Evolutionary conservation across 1,140 invertebrate genomes (phyloP).

Genomic region (Popillia japonica): DNA sequence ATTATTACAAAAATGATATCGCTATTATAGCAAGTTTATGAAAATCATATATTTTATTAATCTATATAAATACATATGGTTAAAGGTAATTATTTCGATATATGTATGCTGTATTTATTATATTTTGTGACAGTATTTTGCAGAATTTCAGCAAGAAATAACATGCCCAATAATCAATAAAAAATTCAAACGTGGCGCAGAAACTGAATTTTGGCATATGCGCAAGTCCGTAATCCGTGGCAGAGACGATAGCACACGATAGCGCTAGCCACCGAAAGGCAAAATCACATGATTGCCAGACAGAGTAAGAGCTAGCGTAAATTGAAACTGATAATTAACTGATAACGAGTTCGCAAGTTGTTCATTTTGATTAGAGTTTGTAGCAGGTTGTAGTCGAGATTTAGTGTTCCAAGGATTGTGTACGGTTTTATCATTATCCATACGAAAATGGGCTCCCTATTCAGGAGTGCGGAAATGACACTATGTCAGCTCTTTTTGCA

Average conservation of each 20-base stretch:
- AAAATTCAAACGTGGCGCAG: not conserved
- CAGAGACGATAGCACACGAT: too few relatives aligned
- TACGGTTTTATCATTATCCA: not conserved
- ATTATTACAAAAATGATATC: too few relatives aligned
- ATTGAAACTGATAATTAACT: not conserved
- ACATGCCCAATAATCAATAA: not conserved
- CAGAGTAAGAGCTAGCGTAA: not conserved
- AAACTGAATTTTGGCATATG: not conserved
- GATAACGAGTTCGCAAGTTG: not conserved
- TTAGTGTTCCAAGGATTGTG: not conserved
- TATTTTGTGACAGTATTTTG: too few relatives aligned
- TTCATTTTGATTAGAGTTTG: not conserved
- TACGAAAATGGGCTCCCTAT: conserved; percentile 75
- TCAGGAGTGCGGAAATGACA: conserved; percentile 91
- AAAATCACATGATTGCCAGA: not conserved
- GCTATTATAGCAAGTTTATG: too few relatives aligned
- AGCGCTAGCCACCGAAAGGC: not conserved
- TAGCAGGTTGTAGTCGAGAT: not conserved
- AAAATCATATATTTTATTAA: too few relatives aligned
- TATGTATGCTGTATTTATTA: too few relatives aligned
- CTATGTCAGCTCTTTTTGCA: conserved; percentile 90
- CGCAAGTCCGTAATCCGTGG: not conserved
- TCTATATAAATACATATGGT: too few relatives aligned
- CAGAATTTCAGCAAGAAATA: too few relatives aligned
- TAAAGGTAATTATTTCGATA: too few relatives aligned